phyloP scores from a whole-genome alignment of 2,113 vertebrate genomes.

The Malurus melanocephalus region DNA sequence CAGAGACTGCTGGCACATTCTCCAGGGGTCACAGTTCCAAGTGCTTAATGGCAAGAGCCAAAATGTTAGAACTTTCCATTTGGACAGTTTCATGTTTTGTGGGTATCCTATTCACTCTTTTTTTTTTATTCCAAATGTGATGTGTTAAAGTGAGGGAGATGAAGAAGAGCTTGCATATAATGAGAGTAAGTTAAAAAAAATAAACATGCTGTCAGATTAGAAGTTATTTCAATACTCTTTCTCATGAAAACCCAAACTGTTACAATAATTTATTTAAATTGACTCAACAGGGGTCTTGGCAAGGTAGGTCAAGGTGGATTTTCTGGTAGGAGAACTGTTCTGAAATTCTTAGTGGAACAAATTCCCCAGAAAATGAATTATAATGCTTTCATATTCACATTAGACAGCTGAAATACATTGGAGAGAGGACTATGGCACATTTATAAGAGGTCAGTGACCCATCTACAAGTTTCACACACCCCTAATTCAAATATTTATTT shows the following conservation, averaged over 20 bases:
- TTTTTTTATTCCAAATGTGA: neutral
- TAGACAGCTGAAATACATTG: neutral
- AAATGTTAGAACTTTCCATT: neutral
- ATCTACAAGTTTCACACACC: neutral
- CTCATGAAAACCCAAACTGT: constrained; percentile 15
- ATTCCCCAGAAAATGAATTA: neutral
- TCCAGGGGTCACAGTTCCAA: neutral
- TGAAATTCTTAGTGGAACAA: constrained; percentile 20
- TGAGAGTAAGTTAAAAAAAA: neutral
- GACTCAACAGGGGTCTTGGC: constrained; percentile 17
- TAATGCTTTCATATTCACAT: neutral
- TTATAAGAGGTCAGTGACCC: neutral
- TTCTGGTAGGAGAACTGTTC: constrained; percentile 6
- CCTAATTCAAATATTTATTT: neutral
- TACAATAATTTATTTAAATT: constrained; percentile 38
- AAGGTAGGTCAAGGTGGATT: constrained; percentile 47
- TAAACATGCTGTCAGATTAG: constrained; percentile 1
- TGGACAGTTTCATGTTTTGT: neutral
- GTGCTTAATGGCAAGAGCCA: neutral
- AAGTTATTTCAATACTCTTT: constrained; percentile 28
- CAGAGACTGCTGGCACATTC: neutral
- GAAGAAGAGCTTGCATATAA: neutral
- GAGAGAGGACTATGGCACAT: neutral
- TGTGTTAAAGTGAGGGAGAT: neutral
- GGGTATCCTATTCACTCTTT: neutral